Evolutionary conservation across 2,113 vertebrate genomes (phyloP).

Genomic region (Sakesphorus luctuosus): DNA sequence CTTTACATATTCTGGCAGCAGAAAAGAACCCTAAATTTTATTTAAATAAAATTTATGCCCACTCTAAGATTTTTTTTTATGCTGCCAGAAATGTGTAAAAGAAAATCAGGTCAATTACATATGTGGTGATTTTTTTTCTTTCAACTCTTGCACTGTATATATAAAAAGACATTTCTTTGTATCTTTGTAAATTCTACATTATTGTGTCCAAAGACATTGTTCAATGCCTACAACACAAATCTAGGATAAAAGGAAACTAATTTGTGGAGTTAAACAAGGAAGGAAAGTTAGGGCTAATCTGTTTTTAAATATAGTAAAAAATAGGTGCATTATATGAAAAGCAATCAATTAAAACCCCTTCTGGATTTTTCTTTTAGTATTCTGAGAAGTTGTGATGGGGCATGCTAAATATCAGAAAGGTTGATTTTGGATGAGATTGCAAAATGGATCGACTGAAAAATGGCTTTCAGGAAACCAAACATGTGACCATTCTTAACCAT

Average conservation of each 20-base stretch:
- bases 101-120: neutral
- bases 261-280: neutral
- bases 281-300: neutral
- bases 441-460: neutral
- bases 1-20: constrained; percentile 5
- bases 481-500: neutral
- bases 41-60: constrained; percentile 37
- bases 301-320: neutral
- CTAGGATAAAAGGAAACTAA: neutral
- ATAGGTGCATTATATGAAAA: neutral
- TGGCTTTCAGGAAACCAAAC: neutral
- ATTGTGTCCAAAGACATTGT: neutral
- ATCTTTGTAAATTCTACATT: neutral
- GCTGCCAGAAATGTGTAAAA: neutral
- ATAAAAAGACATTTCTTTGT: neutral
- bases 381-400: neutral
- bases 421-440: neutral
- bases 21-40: neutral
- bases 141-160: neutral
- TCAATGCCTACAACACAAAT: neutral
- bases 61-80: neutral
- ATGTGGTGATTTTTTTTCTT: neutral
- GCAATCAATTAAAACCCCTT: neutral
- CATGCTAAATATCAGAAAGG: neutral
- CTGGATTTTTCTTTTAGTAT: neutral